Evolutionary conservation across 1,140 invertebrate species (phyloP), one percentile per base, ranked within the genome.

Genomic region (Drosophila orena): DNA sequence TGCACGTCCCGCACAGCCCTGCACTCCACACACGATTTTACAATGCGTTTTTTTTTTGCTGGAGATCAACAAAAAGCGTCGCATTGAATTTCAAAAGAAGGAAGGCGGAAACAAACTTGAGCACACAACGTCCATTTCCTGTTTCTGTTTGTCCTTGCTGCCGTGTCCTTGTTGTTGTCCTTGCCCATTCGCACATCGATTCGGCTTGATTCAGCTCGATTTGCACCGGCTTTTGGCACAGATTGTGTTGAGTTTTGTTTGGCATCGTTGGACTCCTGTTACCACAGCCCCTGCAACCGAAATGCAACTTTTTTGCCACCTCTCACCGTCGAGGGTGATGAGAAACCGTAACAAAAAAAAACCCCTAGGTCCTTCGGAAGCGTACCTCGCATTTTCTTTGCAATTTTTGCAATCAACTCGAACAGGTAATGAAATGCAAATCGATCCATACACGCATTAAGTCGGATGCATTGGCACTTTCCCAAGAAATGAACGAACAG

Each of bases 101-200:
- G 40, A 61, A 66, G 69, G 79, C 84, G 84, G 84, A 89, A 89
- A 80, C 85, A 84, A 90, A 89, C 80, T 89, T 89, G 85, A 89
- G 80, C 85, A 89, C 80, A 84, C 84, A 89, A 89, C 65, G 79
- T 84, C 80, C 84, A 89, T 79, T 90, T 89, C 85, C 84, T 89
- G 79, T 89, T 89, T 89, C 79, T 89, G 85, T 89, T 89, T 84
- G 84, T 80, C 66, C 62, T 69, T 61, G 57, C 47, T 54, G 58
- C 17, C 47, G 22, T 61, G 49, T 34, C 66, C 49, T 71, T 77
- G 56, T 57, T 69, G 35, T 35, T 57, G 58, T 64, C 72, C 69
- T 54, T 55, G 64, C 52, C 43, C 65, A 71, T 78, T 71, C 57
- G 53, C 55, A 49, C 53, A 65, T 77, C 62, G 54, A 60, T 76